Percentiles rank a stretch among this genome's conserved stretches.
Evolutionary conservation across 2,113 vertebrate genomes (phyloP).

Genomic region (Emydura subglobosa): DNA sequence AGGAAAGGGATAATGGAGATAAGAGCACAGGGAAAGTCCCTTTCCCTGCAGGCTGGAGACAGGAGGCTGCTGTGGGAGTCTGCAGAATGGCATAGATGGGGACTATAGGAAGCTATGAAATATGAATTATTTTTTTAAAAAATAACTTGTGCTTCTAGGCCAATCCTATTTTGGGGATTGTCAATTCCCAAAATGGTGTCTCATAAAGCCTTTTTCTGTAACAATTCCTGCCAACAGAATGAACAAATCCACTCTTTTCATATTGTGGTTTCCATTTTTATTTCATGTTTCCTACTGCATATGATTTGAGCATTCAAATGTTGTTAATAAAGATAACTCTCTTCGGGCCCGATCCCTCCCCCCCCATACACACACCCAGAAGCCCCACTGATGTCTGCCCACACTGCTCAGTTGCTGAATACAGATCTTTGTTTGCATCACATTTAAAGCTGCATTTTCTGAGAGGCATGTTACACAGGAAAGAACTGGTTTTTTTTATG

Average conservation of each 20-base stretch:
- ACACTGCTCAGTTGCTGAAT: neutral
- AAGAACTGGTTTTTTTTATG: neutral
- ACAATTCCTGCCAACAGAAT: neutral
- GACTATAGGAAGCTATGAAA: neutral
- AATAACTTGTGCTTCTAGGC: neutral
- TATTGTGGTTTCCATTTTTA: neutral
- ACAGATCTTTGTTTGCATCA: neutral
- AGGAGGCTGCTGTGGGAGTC: neutral
- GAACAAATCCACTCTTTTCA: neutral
- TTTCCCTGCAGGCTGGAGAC: neutral
- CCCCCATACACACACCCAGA: neutral
- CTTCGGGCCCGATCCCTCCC: neutral
- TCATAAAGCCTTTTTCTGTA: neutral
- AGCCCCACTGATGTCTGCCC: neutral
- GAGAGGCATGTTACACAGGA: neutral
- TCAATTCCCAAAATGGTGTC: neutral
- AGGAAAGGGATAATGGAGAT: neutral
- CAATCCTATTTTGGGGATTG: neutral
- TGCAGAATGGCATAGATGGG: slow-evolving; percentile 8
- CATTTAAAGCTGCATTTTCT: neutral
- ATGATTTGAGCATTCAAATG: slow-evolving; percentile 6
- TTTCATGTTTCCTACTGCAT: neutral
- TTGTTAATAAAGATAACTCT: neutral
- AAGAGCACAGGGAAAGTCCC: neutral
- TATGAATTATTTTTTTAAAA: neutral